Percentiles rank a stretch among this genome's conserved stretches.
Evolutionary conservation across 2,888 invertebrate genomes (phyloP).

Genomic region (Ichneumoninae sp.): DNA sequence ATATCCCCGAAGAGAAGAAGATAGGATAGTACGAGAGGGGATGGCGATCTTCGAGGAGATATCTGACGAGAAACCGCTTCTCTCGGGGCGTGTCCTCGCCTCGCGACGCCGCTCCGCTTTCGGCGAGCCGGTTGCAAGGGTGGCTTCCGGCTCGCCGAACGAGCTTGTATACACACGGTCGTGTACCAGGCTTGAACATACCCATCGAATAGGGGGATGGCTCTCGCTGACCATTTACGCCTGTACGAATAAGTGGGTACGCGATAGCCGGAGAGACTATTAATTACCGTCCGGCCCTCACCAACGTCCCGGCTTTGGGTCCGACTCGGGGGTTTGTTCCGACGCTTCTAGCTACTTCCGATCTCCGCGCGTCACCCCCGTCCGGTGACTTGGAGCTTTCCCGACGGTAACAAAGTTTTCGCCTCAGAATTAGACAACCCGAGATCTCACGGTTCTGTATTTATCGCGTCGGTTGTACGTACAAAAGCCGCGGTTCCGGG

Average conservation of each 20-base stretch:
- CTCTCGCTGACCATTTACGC: constrained; percentile 61
- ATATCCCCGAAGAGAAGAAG: background rate
- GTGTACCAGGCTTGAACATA: constrained; percentile 1
- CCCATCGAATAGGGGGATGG: constrained; percentile 30
- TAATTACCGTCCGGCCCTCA: constrained; percentile 77
- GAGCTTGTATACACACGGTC: constrained; percentile 35
- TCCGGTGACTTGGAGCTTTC: constrained; percentile 34
- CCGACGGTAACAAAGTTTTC: constrained; percentile 35
- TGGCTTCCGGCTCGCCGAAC: constrained; percentile 16
- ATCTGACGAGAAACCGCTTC: constrained; percentile 15
- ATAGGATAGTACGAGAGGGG: background rate
- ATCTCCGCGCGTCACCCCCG: background rate
- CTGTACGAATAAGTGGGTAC: constrained; percentile 51
- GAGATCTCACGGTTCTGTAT: constrained; percentile 1
- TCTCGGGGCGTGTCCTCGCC: constrained; percentile 5
- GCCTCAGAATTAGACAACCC: constrained; percentile 15
- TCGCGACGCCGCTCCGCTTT: constrained; percentile 1
- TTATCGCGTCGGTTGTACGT: constrained; percentile 4
- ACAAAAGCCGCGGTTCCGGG: background rate
- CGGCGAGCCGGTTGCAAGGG: constrained; percentile 15
- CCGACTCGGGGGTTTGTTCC: constrained; percentile 22
- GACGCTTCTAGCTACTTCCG: constrained; percentile 5
- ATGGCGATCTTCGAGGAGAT: constrained; percentile 12
- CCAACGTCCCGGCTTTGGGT: constrained; percentile 26
- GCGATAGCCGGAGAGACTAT: constrained; percentile 72